A percentile compares a stretch with the other conserved stretches of the same genome.
Evolutionary conservation across 2,797 vertebrate species (phyloP).

Genomic region (Orientallactaga sibirica): DNA sequence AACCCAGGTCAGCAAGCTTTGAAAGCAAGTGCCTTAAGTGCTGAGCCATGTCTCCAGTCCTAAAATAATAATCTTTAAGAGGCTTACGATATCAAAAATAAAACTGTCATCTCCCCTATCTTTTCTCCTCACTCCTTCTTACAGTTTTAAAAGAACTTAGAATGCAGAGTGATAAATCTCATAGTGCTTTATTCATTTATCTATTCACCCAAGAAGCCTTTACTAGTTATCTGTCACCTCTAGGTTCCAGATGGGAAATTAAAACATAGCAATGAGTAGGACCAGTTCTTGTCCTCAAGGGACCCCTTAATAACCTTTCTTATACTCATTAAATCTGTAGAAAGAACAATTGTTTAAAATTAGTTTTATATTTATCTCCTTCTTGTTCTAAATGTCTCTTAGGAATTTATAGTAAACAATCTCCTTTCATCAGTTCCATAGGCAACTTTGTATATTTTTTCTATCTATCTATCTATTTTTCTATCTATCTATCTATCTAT

Average conservation of each 20-base stretch:
- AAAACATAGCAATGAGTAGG: slow-evolving; percentile 5
- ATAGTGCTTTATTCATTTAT: not conserved
- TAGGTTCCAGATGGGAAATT: slow-evolving; percentile 5
- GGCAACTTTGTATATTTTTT: not conserved
- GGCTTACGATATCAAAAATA: not conserved
- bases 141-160: not conserved
- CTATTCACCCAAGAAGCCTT: not conserved
- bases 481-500: too few species aligned
- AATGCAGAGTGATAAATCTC: not conserved
- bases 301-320: not conserved
- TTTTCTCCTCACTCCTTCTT: not conserved
- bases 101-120: not conserved
- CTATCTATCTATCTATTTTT: slow-evolving; percentile 3
- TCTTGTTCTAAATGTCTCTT: not conserved
- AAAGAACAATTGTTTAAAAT: slow-evolving; percentile 37
- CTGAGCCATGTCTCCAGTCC: too few species aligned
- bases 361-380: slow-evolving; percentile 17
- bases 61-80: not conserved
- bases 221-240: not conserved
- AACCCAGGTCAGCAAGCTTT: too few species aligned
- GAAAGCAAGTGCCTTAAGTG: too few species aligned
- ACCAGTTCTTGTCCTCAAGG: not conserved
- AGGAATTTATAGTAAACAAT: not conserved
- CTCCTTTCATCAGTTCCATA: not conserved
- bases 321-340: not conserved